Evolutionary conservation across 2,888 invertebrate species (phyloP), one percentile per base, ranked within the genome.

Genomic region (Coenonympha arcania): DNA sequence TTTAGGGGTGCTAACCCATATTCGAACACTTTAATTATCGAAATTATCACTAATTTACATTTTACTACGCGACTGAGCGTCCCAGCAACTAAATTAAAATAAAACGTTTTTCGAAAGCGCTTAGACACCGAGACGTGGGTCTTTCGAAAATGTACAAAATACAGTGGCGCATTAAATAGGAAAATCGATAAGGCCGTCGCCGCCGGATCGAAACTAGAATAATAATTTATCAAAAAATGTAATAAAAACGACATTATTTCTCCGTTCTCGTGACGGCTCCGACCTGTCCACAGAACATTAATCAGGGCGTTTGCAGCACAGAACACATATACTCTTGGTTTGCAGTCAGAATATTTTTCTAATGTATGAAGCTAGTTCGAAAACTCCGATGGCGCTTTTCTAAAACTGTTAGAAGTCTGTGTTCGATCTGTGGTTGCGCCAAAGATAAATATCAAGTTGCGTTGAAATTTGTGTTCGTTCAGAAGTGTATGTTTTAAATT

Each of bases 211-310:
- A 79, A 84, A 81, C 78, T 82, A 79, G 74, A 79, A 84, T 80
- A 79, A 80, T 79, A 79, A 83, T 85, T 85, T 83, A 85, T 84
- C 85, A 84, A 86, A 86, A 86, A 83, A 82, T 85, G 75, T 84
- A 86, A 84, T 86, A 86, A 83, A 85, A 85, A 84, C 82, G 80
- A 80, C 85, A 87, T 86, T 80, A 85, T 85, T 84, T 80, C n/a
- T n/a, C n/a, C n/a, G n/a, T n/a, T n/a, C 79, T 76, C 71, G 75
- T 80, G 79, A 80, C 81, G 73, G 79, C 70, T 67, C 64, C 68
- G 75, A 81, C 68, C 84, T n/a, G n/a, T n/a, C n/a, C n/a, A n/a
- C n/a, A n/a, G n/a, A n/a, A n/a, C n/a, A n/a, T n/a, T n/a, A n/a
- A n/a, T n/a, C n/a, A n/a, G n/a, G n/a, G n/a, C n/a, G n/a, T n/a